Conservation (phyloP, 2,113 vertebrate genomes). For the Pan troglodytes region NHGRI_mPanTro3-v2.1_pri NC_072403.2:171481501-171482000, state of each 20-base stretch:
- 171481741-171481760: neutral
- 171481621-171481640: neutral
- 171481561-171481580: neutral
- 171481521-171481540: neutral
- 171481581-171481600: neutral
- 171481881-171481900: neutral
- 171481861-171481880: neutral
- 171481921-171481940: fast-evolving
- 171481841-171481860: neutral
- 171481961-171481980: neutral
- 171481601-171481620: neutral
- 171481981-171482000: neutral
- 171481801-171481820: too few relatives aligned
- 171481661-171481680: neutral
- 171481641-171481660: too few relatives aligned
- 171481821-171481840: fast-evolving
- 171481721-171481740: neutral
- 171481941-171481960: fast-evolving
- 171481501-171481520: neutral
- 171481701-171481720: neutral
- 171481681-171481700: too few relatives aligned
- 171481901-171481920: too few relatives aligned
- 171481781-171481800: neutral
- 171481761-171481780: neutral
- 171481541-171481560: neutral